Percentiles rank a stretch among this genome's conserved stretches.
These are phyloP conservation scores for Drosophila leontia DNA, from an alignment of 1,140 invertebrate species.

Conservation along the genomic window DNA sequence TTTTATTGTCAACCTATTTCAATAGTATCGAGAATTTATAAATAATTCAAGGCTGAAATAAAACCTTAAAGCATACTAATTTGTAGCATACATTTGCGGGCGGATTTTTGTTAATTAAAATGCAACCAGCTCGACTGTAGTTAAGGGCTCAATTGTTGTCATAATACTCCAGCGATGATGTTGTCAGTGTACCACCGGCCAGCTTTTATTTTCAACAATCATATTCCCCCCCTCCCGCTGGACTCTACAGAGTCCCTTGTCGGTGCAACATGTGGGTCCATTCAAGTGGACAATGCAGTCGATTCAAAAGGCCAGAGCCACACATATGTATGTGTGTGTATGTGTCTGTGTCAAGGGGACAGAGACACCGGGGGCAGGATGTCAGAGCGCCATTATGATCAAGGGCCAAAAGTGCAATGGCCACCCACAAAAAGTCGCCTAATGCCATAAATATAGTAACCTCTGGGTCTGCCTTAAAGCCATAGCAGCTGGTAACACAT, in stretches of 20 bases:
- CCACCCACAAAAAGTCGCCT: constrained; percentile 18
- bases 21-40: constrained; percentile 45
- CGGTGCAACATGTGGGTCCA: constrained; percentile 36
- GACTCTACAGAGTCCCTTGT: not conserved
- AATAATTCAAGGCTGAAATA: constrained; percentile 31
- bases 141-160: constrained; percentile 68
- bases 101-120: constrained; percentile 64
- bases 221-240: not conserved
- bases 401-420: constrained; percentile 50
- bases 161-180: constrained; percentile 65
- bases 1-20: constrained; percentile 22
- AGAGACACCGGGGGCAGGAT: constrained; percentile 31
- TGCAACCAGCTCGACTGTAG: constrained; percentile 26
- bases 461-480: constrained; percentile 34
- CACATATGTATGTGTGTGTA: not conserved
- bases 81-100: constrained; percentile 46
- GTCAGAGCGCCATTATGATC: constrained; percentile 64
- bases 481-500: constrained; percentile 53
- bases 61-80: constrained; percentile 53
- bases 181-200: constrained; percentile 50
- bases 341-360: constrained; percentile 14
- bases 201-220: constrained; percentile 37
- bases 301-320: constrained; percentile 45
- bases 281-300: constrained; percentile 55
- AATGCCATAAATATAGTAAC: constrained; percentile 69